phyloP scores from a whole-genome alignment of 2,888 invertebrate genomes.

The Pristionchus exspectatus region DNA sequence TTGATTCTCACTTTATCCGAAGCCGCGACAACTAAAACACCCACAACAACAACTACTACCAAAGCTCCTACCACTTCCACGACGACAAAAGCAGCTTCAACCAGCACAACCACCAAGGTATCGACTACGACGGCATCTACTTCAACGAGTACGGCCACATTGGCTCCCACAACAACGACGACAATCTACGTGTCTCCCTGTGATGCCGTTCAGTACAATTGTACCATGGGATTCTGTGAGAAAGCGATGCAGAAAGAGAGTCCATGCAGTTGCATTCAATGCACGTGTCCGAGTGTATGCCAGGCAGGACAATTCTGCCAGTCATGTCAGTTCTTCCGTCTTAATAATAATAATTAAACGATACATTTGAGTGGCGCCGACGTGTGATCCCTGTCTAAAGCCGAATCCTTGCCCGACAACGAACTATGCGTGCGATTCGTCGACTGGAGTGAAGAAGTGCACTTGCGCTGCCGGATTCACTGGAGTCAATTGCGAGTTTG shows the following conservation, averaged over 20 bases:
- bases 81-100: too few species aligned
- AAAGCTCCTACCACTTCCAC: not conserved
- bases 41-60: not conserved
- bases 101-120: not conserved
- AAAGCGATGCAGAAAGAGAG: not conserved
- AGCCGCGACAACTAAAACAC: not conserved
- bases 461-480: not conserved
- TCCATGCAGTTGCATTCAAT: not conserved
- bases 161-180: not conserved
- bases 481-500: constrained; percentile 28
- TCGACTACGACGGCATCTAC: not conserved
- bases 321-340: not conserved
- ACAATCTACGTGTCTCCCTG: constrained; percentile 5
- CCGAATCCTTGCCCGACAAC: not conserved
- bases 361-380: not conserved
- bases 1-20: not conserved
- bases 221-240: not conserved
- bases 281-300: constrained; percentile 16
- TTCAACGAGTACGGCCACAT: not conserved
- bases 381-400: not conserved
- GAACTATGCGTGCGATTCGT: not conserved
- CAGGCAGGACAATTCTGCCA: not conserved
- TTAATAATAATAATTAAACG: not conserved
- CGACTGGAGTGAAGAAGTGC: not conserved
- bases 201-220: not conserved